Percentiles rank a stretch among this genome's conserved stretches.
Evolutionary conservation across 2,888 invertebrate genomes (phyloP).

Genomic region (Amphiduros pacificus): DNA sequence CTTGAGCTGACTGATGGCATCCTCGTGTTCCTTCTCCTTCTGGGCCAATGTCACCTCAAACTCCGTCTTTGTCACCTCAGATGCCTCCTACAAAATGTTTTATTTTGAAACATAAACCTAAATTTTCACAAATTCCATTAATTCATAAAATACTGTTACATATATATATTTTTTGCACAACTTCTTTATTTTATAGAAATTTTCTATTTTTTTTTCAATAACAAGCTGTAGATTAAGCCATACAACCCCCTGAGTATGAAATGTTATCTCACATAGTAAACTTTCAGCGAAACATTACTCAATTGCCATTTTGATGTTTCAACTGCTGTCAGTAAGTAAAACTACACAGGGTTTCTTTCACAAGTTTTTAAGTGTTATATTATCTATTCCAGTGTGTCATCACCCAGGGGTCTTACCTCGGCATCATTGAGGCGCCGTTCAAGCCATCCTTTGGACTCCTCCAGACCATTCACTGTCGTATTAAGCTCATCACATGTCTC

Average conservation of each 20-base stretch:
- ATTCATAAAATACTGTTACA: neutral
- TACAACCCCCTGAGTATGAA: no score
- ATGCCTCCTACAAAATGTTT: conserved; percentile 30
- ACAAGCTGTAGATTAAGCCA: no score
- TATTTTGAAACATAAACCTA: neutral
- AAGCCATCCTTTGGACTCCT: conserved; percentile 43
- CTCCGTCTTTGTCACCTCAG: conserved; percentile 17
- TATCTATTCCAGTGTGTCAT: neutral
- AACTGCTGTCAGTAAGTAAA: no score
- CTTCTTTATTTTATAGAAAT: neutral
- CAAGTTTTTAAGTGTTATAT: no score
- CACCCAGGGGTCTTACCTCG: conserved; percentile 34
- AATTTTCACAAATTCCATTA: no score
- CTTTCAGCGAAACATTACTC: no score
- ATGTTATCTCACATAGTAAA: no score
- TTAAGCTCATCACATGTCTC: conserved; percentile 39
- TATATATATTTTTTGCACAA: neutral
- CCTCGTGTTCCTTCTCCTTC: conserved; percentile 3
- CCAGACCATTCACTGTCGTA: conserved; percentile 33
- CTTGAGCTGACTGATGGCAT: neutral
- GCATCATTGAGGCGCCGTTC: conserved; percentile 52
- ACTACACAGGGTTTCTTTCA: no score
- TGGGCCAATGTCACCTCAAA: conserved; percentile 4
- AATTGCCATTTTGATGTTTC: no score
- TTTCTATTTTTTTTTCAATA: no score